phyloP scores from a whole-genome alignment of 2,113 vertebrate species.

The Ammodytes marinus region DNA sequence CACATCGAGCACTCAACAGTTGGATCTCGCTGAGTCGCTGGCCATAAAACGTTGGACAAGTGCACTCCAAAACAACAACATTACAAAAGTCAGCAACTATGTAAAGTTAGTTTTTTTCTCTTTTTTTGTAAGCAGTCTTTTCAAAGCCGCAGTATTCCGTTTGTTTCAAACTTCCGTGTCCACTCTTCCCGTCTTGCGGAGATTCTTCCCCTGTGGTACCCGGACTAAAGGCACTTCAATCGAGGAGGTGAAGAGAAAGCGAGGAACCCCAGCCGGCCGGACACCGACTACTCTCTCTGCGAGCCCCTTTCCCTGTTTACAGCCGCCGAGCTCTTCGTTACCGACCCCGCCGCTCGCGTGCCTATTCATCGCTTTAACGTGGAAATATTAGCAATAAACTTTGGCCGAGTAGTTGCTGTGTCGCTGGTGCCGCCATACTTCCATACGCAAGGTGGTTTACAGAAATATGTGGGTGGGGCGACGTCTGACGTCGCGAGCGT shows the following conservation, averaged over 20 bases:
- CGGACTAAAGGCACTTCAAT: constrained; percentile 72
- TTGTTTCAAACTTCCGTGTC: constrained; percentile 81
- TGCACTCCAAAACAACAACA: constrained; percentile 35
- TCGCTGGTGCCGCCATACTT: constrained; percentile 86
- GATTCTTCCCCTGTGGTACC: constrained; percentile 72
- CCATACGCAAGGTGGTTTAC: constrained; percentile 85
- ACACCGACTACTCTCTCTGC: constrained; percentile 46
- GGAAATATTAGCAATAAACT: constrained; percentile 71
- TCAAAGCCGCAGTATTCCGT: constrained; percentile 20
- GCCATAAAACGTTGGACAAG: constrained; percentile 42
- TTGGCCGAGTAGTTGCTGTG: constrained; percentile 62
- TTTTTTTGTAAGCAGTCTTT: constrained; percentile 26
- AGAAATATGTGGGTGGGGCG: constrained; percentile 79
- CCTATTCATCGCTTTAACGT: constrained; percentile 65
- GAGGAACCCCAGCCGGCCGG: constrained; percentile 52
- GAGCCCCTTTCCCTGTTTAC: constrained; percentile 25
- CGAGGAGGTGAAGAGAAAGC: constrained; percentile 65
- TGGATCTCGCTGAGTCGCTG: constrained; percentile 42
- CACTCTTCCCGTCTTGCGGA: constrained; percentile 66
- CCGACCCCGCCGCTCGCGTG: constrained; percentile 24
- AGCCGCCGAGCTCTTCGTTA: constrained; percentile 48
- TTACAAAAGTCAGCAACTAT: too few relatives aligned
- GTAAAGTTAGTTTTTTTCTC: background rate
- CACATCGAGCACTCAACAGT: constrained; percentile 72
- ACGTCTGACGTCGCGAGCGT: constrained; percentile 80